A percentile compares a stretch with the other conserved stretches of the same genome.
Evolutionary conservation across 2,888 invertebrate genomes (phyloP).

Genomic region (Erebia palarica): DNA sequence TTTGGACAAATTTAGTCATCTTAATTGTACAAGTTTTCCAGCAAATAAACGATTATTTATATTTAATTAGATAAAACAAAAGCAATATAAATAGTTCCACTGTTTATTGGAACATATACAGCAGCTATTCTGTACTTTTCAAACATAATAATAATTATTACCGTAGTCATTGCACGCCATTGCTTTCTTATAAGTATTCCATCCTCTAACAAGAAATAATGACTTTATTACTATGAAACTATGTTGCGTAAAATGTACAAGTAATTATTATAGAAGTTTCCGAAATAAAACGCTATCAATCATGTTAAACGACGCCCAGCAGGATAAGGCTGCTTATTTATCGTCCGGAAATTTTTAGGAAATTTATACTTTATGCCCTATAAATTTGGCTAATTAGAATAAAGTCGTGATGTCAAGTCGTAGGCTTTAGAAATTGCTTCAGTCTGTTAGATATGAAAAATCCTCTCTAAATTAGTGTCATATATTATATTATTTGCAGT

Average conservation of each 20-base stretch:
- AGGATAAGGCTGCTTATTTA: constrained; percentile 27
- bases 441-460: neutral
- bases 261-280: constrained; percentile 6
- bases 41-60: too few relatives aligned
- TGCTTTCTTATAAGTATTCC: neutral
- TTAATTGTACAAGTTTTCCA: too few relatives aligned
- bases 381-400: constrained; percentile 11
- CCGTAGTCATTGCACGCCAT: too few relatives aligned
- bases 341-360: constrained; percentile 14
- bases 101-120: too few relatives aligned
- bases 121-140: too few relatives aligned
- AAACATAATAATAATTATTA: too few relatives aligned
- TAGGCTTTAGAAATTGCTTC: neutral
- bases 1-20: too few relatives aligned
- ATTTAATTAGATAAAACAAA: too few relatives aligned
- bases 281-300: constrained; percentile 26
- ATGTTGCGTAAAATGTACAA: neutral
- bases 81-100: too few relatives aligned
- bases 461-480: neutral
- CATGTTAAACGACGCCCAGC: constrained; percentile 20
- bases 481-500: too few relatives aligned
- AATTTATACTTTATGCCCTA: constrained; percentile 8
- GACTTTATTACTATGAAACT: constrained; percentile 1
- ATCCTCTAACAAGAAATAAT: neutral
- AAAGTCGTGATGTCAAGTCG: constrained; percentile 3